Base-by-base conservation (phyloP, 2,797 vertebrate species). In the Streptopelia turtur region DNA sequence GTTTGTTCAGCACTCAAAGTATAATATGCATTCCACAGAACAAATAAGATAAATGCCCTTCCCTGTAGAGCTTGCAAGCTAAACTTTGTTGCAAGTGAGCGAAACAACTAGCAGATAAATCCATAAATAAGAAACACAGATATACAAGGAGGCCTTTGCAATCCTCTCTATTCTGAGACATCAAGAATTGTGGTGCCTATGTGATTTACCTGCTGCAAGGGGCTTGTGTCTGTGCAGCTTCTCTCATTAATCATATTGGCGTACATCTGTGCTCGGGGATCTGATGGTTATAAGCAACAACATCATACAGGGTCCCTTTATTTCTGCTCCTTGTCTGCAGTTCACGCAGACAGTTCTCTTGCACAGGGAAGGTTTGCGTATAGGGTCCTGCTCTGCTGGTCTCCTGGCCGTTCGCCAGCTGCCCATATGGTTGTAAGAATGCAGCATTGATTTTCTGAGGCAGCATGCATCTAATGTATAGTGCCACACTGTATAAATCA, bases 401-500 rank as follows among this genome's bases (percentile, higher is more conserved):
- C 87, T 74, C 65, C 60, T 94, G 92, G 94, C 64, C 0, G 1
- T 88, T 94, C 0, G 52, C 90, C 95, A 94, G 63, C 63, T 65
- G 65, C 74, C 82, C 86, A 78, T 95, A 80, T 85, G 89, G 90
- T 86, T 95, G 92, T 94, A 83, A 89, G 83, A 95, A 93, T 75
- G 76, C 61, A 70, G 77, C 87, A 83, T 76, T 94, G 76, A 87
- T 90, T 94, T 92, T 94, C 91, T 11, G 5, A 79, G 64, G 74
- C 79, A 79, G 72, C 43, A 0, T 14, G 22, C 49, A 27, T 35
- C 74, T 86, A 66, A 91, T 76, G 50, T 79, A 39, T 56, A 68
- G 83, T 79, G 74, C 83, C 66, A 53, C 0, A 0, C 87, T 52
- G 43, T 64, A 50, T 93, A 91, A 94, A 82, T 96, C 74, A 56